Base-by-base conservation (phyloP, 2,888 invertebrate genomes). In the Capitulum mitella region DNA sequence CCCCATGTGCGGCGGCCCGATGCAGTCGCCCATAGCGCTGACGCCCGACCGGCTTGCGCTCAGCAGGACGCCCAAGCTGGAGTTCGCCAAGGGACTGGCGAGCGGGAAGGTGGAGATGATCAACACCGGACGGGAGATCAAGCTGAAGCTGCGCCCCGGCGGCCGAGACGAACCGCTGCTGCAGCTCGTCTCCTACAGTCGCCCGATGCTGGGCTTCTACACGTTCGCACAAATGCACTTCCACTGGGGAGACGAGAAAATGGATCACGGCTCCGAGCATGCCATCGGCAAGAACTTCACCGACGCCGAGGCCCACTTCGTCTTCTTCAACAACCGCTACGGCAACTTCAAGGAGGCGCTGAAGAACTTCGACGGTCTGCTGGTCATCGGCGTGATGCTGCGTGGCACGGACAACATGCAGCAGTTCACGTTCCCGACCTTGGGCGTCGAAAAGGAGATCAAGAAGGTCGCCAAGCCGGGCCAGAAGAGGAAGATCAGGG, bases 261-360 rank as follows among this genome's bases (percentile, higher is more conserved):
- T 0, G 8, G 14, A n/a, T 22, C 40, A 43, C 43, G 70, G 78
- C 40, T 78, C 78, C 8, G 70, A 37, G 48, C 70, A 78, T 40
- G 61, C 78, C 64, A 26, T 61, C 70, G 78, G 29, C 26, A 32
- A n/a, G 6, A 37, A 43, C 8, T 78, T 26, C 70, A 40, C 70
- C 10, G 70, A 70, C 40, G 70, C 70, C 70, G 70, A 70, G 40
- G 70, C 70, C 1, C 70, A 70, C 70, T 70, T 70, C 40, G 70
- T 70, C 70, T 70, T 70, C 70, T 70, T 8, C 70, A 70, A 70
- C 70, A 26, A 5, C 26, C 70, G 70, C 70, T 70, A 70, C 70
- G 26, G 10, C 40, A 40, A 10, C 40, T 40, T 70, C 70, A 26
- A 26, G 40, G 70, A 70, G 40, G 70, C 70, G 10, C 22, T 12